phyloP scores from a whole-genome alignment of 2,888 invertebrate species.

The Rhamphomyia laevipes region DNA sequence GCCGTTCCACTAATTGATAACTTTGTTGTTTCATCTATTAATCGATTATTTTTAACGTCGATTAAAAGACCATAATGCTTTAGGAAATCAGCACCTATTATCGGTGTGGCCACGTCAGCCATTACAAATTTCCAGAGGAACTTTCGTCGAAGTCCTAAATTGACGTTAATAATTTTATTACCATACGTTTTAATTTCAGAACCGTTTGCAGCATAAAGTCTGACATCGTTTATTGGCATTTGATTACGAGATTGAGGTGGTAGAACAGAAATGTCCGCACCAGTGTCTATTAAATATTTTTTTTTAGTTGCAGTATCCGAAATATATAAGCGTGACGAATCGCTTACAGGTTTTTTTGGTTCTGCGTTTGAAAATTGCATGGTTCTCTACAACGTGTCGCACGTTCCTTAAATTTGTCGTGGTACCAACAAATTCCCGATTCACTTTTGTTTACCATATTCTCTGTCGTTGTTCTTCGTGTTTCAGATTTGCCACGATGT shows the following conservation, averaged over 20 bases:
- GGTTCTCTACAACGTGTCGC: neutral
- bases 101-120: conserved; percentile 1
- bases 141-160: neutral
- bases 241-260: conserved; percentile 1
- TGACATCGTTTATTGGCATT: neutral
- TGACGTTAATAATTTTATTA: neutral
- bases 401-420: neutral
- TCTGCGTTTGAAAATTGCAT: neutral
- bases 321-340: neutral
- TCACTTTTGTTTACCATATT: too few species aligned
- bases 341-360: neutral
- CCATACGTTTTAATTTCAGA: conserved; percentile 2
- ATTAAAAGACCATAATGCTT: conserved; percentile 4
- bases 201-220: conserved; percentile 7
- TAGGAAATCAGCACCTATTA: conserved; percentile 8
- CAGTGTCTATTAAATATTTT: conserved; percentile 4
- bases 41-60: neutral
- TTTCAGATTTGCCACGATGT: too few species aligned
- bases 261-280: conserved; percentile 13
- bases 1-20: neutral
- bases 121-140: conserved; percentile 6
- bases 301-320: neutral
- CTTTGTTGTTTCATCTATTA: neutral
- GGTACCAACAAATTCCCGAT: neutral
- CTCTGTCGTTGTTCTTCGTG: too few species aligned